Evolutionary conservation across 2,888 invertebrate species (phyloP), one percentile per base, ranked within the genome.

Genomic region (Zele albiditarsus): DNA sequence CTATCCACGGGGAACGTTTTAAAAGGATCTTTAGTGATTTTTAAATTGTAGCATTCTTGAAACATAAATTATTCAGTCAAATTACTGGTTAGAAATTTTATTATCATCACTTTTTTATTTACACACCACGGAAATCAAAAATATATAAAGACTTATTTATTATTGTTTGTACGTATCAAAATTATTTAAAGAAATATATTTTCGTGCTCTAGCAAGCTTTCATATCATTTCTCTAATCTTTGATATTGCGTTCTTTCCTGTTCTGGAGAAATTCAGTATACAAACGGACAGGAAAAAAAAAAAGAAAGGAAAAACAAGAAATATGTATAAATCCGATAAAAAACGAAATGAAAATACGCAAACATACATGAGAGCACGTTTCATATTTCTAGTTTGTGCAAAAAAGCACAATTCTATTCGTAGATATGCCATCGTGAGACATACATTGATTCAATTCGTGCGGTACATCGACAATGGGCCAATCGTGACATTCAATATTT

Each of bases 371-470:
- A 63, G 63, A 16, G 33, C 63, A 63, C 63, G 63, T 63, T 38
- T 33, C 63, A 33, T 67, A 49, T 69, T 57, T 69, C 57, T 31
- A n/a, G 28, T 33, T 53, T 49, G 20, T 27, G 31, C 46, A 49
- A 33, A 67, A 67, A 23, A 69, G 68, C 14, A 69, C 68, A 69
- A 69, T 69, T 69, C 53, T 57, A 69, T 69, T 69, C 68, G 57
- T n/a, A 49, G 57, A 69, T 23, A 69, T n/a, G 57, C 20, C 33
- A 31, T 57, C 25, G 27, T 57, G 57, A 49, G 57, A 28, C n/a
- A 14, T 69, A 57, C 33, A 69, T 69, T 69, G 62, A 71, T 71
- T 71, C 62, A 38, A 62, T 71, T 62, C 62, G 62, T 42, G 49
- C 71, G 25, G 46, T 46, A 71, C 62, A 63, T 46, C 42, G 62